phyloP scores from a whole-genome alignment of 2,113 vertebrate genomes.

The Eira barbara region DNA sequence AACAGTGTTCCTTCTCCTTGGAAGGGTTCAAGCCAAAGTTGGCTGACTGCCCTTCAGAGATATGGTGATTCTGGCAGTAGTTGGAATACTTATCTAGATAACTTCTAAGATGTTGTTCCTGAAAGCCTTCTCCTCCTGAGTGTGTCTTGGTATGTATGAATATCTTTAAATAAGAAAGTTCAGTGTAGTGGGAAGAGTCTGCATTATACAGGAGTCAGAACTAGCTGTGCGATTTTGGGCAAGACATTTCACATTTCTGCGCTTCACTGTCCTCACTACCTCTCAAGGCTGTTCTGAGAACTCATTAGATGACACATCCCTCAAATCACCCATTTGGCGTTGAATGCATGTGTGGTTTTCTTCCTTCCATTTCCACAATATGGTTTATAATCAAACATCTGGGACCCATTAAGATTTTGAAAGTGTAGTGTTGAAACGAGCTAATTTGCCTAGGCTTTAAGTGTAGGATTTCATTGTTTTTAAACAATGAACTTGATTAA shows the following conservation, averaged over 20 bases:
- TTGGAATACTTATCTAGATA: not conserved
- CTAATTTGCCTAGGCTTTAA: slow-evolving; percentile 32
- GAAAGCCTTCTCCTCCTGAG: not conserved
- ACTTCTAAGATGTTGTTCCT: not conserved
- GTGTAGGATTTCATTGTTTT: slow-evolving; percentile 19
- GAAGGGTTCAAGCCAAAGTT: not conserved
- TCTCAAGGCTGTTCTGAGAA: slow-evolving; percentile 8
- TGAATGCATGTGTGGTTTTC: slow-evolving; percentile 6
- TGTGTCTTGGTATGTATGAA: not conserved
- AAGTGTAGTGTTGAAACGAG: slow-evolving; percentile 36
- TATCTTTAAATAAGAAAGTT: not conserved
- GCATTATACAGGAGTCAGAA: not conserved
- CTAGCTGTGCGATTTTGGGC: not conserved
- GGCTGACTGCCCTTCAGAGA: not conserved
- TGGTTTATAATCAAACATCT: slow-evolving; percentile 62
- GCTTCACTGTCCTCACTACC: not conserved
- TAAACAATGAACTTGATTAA: slow-evolving; percentile 57
- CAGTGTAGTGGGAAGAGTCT: not conserved
- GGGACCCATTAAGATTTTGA: slow-evolving; percentile 50
- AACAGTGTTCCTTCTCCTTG: not conserved
- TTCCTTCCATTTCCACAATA: slow-evolving; percentile 31
- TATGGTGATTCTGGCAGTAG: not conserved
- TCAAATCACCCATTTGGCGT: not conserved
- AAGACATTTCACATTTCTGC: not conserved
- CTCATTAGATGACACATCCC: not conserved